Percentiles rank a stretch among this genome's conserved stretches.
phyloP scores from a whole-genome alignment of 2,888 invertebrate species.

The Tiliacea aurago region DNA sequence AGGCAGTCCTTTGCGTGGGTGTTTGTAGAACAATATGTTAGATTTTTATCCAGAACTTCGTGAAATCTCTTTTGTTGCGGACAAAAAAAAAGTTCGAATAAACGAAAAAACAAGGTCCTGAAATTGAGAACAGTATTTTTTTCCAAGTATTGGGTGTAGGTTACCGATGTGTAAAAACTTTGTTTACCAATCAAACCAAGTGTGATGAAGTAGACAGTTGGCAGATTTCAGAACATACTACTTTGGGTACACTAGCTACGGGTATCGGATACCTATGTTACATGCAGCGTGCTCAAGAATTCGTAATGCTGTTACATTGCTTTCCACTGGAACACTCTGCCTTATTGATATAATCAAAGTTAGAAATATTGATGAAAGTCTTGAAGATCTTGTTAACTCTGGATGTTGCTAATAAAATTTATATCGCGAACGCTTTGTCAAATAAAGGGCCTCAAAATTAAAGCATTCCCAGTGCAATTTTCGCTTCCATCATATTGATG shows the following conservation, averaged over 20 bases:
- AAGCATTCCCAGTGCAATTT: not conserved
- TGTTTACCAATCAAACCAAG: constrained; percentile 52
- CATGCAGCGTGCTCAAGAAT: constrained; percentile 84
- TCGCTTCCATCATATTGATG: not conserved
- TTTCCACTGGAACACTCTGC: constrained; percentile 72
- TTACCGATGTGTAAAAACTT: constrained; percentile 45
- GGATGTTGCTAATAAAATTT: not conserved
- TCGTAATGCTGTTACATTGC: constrained; percentile 74
- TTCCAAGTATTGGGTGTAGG: constrained; percentile 44
- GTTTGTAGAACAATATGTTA: constrained; percentile 58
- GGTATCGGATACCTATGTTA: constrained; percentile 43
- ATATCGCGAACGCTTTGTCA: not conserved
- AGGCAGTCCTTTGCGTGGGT: constrained; percentile 49
- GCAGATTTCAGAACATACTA: constrained; percentile 63
- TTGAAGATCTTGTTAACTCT: not conserved
- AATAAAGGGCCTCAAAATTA: not conserved
- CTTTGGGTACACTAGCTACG: constrained; percentile 50
- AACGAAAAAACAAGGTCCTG: constrained; percentile 55
- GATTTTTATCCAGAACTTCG: constrained; percentile 41
- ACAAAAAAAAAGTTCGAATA: constrained; percentile 39
- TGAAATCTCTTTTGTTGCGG: constrained; percentile 41
- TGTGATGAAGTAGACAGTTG: constrained; percentile 59
- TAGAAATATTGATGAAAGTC: not conserved
- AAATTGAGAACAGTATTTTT: constrained; percentile 52
- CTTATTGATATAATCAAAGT: not conserved